Evolutionary conservation across 2,797 vertebrate genomes (phyloP), one percentile per base, ranked within the genome.

Genomic region (Pipistrellus pipistrellus): DNA sequence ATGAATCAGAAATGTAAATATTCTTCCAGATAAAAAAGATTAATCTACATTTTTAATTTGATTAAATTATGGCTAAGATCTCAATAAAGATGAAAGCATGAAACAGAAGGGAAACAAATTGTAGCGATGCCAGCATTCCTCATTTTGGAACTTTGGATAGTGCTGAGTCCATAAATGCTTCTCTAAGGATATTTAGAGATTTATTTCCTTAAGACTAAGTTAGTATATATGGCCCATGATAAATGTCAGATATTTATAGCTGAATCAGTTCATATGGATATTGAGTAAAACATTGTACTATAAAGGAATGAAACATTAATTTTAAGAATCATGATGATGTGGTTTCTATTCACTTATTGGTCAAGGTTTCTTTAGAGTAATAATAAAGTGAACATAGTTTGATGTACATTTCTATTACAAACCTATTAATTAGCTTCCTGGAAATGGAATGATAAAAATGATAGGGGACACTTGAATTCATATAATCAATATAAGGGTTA

Each of bases 371-470:
- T 92, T 53, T 75, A 89, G 11, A 46, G 6, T 69, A 88, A 90
- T 35, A 84, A 81, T 53, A 64, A 96, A 91, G 88, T 91, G 94
- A 88, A 84, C 21, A 27, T 2, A 44, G n/a, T 53, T 66, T 68
- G 7, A 23, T 44, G 20, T 53, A 53, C 51, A 44, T 85, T 93
- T 82, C 59, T 95, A 80, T 85, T 62, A 64, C 1, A 76, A 53
- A 82, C 91, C 66, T 86, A 3, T 30, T 81, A 14, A 38, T 85
- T 85, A 91, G 44, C 11, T 86, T 95, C 62, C 59, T 83, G 18
- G 59, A 64, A 72, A 64, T 18, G 92, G 32, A 76, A 86, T 69
- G n/a, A 48, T 85, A 53, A 64, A 73, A 66, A 20, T 85, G 23
- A 81, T 23, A 27, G 2, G 32, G 23, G 23, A 3, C 0, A 9